Evolutionary conservation across 2,113 vertebrate genomes (phyloP), one percentile per base, ranked within the genome.

Genomic region (Tetrao urogallus): DNA sequence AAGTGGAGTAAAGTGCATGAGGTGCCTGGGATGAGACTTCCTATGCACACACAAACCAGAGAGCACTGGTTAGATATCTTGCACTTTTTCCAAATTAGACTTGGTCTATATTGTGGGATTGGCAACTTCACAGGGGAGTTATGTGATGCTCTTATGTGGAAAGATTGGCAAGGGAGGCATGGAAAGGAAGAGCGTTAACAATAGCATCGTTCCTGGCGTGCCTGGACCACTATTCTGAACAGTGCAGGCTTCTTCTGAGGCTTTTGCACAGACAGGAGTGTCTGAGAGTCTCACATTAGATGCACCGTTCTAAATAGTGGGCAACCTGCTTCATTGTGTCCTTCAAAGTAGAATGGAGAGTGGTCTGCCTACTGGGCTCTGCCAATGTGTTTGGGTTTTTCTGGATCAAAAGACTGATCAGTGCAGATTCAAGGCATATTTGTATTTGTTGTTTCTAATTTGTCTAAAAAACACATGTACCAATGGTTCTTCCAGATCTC

Each of bases 171-270:
- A 82, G 50, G 45, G 30, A 92, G 36, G 12, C 36, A 63, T 79
- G 73, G 65, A 90, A 91, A 83, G 36, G 65, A 83, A 58, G 57
- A 83, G 27, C 45, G 25, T 69, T 81, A 95, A 83, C 57, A 70
- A 42, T 8, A 25, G 61, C 81, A 8, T 32, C 61, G 40, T 25
- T 91, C 61, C 66, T 3, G 5, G 24, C 47, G 0, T 72, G 57
- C 78, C 70, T 3, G 2, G 58, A 75, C 57, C 4, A 5, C 21
- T 36, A 25, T n/a, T 94, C 65, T 48, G 42, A 54, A 47, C 17
- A 83, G 20, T 0, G 0, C 3, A 15, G 32, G 34, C 38, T 85
- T 82, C 64, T 74, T 3, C 0, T 0, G 0, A n/a, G 2, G 6
- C 34, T 57, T 72, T 21, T 73, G 42, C 52, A 73, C 17, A 40